Evolutionary conservation across 2,888 invertebrate genomes (phyloP), one percentile per base, ranked within the genome.

Genomic region (Lepidonotus clava): DNA sequence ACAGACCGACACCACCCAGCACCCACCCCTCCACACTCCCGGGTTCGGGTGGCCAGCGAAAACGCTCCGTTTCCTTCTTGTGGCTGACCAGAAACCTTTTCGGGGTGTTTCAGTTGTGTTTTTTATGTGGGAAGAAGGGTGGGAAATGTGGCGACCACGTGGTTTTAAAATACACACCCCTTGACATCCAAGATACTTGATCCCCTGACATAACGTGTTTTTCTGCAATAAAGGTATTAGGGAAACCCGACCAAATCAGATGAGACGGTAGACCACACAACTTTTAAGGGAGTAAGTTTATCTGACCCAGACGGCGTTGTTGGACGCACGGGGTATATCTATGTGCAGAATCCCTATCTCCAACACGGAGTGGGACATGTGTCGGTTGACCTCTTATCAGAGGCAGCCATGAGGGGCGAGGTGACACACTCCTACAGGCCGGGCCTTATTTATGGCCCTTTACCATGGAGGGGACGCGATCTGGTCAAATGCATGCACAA

Each of bases 351-450:
- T 61, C 61, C 61, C 24, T 61, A 61, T 61, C 61, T 61, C 1
- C 61, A 61, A 28, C 61, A 28, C 11, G 28, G 61, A n/a, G n/a
- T n/a, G 28, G 61, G 61, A 61, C 61, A 61, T 61, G 61, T 61
- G 61, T 61, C 61, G 28, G 61, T 32, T 61, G 61, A 61, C 61
- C 61, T 14, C 61, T 61, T 61, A 61, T 61, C 61, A 5, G 61
- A 24, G 5, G 61, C 28, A n/a, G 28, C 61, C 61, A 28, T 61
- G 61, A 28, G 28, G 61, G 28, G 28, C 28, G 24, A n/a, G 28
- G 28, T 28, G n/a, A n/a, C 28, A 28, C 61, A 2, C n/a, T 32
- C 61, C 61, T 61, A 32, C 28, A 61, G 61, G 46, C 18, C 8
- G 56, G 56, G 24, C 56, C 28, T 61, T 61, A 61, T 61, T 61